phyloP scores from a whole-genome alignment of 2,113 vertebrate genomes.

The Brachyhypopomus occidentalis region DNA sequence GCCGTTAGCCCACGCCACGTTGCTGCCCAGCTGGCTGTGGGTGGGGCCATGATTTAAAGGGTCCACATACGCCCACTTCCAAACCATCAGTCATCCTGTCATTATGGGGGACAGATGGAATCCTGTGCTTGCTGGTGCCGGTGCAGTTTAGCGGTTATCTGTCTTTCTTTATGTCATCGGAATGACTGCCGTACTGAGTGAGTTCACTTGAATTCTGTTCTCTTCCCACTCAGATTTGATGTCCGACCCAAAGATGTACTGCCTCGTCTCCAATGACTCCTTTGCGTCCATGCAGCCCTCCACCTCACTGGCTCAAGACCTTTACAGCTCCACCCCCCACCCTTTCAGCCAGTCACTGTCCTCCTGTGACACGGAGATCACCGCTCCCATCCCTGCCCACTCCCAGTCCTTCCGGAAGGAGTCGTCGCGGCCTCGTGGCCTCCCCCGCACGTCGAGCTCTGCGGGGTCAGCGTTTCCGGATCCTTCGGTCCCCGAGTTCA shows the following conservation, averaged over 20 bases:
- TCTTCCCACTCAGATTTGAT: slow-evolving; percentile 81
- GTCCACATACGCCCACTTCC: too few species aligned
- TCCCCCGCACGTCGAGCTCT: slow-evolving; percentile 96
- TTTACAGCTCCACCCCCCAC: slow-evolving; percentile 81
- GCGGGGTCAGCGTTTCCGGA: slow-evolving; percentile 94
- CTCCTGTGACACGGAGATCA: slow-evolving; percentile 85
- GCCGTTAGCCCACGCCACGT: too few species aligned
- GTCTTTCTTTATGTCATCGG: too few species aligned
- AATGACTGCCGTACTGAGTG: too few species aligned
- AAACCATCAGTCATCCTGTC: too few species aligned
- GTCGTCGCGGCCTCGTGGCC: slow-evolving; percentile 88
- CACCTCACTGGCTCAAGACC: slow-evolving; percentile 83
- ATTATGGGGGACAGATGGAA: too few species aligned
- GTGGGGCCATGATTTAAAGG: too few species aligned
- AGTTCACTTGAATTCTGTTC: neutral
- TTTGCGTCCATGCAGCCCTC: slow-evolving; percentile 96
- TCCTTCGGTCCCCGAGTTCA: slow-evolving; percentile 87
- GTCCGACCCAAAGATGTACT: slow-evolving; percentile 92
- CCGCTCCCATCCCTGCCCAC: slow-evolving; percentile 82
- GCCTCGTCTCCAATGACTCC: slow-evolving; percentile 92
- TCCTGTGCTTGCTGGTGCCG: too few species aligned
- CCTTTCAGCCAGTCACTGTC: slow-evolving; percentile 85
- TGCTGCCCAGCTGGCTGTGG: too few species aligned
- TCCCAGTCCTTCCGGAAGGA: slow-evolving; percentile 95
- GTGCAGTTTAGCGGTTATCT: too few species aligned